Base-by-base conservation (phyloP, 2,888 invertebrate genomes). In the Eupithecia subumbrata region DNA sequence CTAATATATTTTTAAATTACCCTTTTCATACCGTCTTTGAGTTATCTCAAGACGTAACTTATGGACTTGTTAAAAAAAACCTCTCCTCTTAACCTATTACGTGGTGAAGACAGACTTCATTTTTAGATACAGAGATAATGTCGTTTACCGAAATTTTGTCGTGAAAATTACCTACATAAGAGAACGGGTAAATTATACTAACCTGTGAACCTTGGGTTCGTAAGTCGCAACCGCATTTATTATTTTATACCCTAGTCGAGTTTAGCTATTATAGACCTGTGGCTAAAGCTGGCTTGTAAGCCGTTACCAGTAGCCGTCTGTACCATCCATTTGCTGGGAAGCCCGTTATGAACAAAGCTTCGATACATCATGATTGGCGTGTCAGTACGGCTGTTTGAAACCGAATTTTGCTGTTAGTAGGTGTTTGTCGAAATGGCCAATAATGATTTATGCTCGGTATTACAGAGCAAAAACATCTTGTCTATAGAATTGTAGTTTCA, bases 321-420 rank as follows among this genome's bases (percentile, higher is more conserved):
- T 14, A 11, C 12, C 4, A 40, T 43, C 43, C 67, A 43, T 67
- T 67, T n/a, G 67, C 34, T 76, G 22, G n/a, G 34, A 71, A 76
- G 60, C 76, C 71, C 73, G 60, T 25, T 68, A 52, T 67, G 69
- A 60, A 69, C 56, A 73, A 34, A 34, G 67, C 73, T 68, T 73
- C 52, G 68, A 68, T 43, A 68, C 34, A 72, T 4, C n/a, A 60
- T 52, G n/a, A 45, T 43, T 25, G 43, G 1, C 25, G 16, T 40
- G 40, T 43, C 43, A 43, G 25, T 40, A 66, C 4, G 66, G 37
- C 37, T 37, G 37, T 66, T 66, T 66, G n/a, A 66, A 37, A 37
- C 22, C 9, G 30, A 67, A n/a, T 37, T 40, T 5, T 40, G 34
- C 11, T 16, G 11, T 9, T 11, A 22, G 52, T 11, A 22, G 52